A percentile compares a stretch with the other conserved stretches of the same genome.
Evolutionary conservation across 1,140 invertebrate species (phyloP).

Genomic region (Musca vetustissima): DNA sequence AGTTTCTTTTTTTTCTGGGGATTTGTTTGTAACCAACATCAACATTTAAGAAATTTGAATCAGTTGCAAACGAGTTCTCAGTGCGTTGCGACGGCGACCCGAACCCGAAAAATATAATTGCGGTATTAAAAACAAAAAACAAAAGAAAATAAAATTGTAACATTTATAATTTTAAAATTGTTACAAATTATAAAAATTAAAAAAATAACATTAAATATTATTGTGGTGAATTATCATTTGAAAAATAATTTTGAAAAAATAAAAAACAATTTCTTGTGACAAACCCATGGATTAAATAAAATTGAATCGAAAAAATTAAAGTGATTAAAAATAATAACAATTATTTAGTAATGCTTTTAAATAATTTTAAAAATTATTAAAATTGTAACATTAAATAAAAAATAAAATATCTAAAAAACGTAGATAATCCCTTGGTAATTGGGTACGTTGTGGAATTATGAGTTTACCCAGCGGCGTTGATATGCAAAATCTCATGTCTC

Average conservation of each 20-base stretch:
- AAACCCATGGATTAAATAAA: background rate
- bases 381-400: background rate
- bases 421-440: background rate
- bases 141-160: slow-evolving; percentile 15
- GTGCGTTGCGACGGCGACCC: slow-evolving; percentile 44
- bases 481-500: slow-evolving; percentile 77
- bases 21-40: slow-evolving; percentile 30
- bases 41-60: slow-evolving; percentile 46
- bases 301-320: background rate
- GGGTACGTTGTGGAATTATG: slow-evolving; percentile 58
- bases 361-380: background rate
- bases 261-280: background rate
- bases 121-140: slow-evolving; percentile 23
- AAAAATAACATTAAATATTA: too few species aligned
- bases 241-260: background rate
- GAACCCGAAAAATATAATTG: slow-evolving; percentile 1
- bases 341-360: background rate
- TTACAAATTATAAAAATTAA: background rate
- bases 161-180: slow-evolving; percentile 9
- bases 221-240: too few species aligned
- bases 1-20: slow-evolving; percentile 15
- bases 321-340: background rate
- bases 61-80: slow-evolving; percentile 54
- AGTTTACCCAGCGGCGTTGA: slow-evolving; percentile 77
- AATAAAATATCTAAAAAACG: too few species aligned